These are phyloP conservation scores for Labrus mixtus DNA, from an alignment of 2,113 vertebrate genomes.

Conservation along the genomic window DNA sequence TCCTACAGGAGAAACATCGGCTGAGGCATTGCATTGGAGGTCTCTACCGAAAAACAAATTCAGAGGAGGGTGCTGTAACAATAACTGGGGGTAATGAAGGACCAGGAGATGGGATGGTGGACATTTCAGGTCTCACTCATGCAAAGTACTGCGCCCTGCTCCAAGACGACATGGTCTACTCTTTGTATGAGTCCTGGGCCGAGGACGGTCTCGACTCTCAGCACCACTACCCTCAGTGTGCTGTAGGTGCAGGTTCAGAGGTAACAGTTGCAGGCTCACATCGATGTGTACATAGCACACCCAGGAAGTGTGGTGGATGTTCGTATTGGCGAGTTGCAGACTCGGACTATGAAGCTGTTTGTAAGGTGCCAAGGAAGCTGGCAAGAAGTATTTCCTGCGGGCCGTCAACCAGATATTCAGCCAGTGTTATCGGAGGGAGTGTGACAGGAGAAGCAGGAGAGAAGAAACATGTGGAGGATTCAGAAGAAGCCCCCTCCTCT, in stretches of 20 bases:
- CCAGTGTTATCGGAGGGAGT: conserved; percentile 77
- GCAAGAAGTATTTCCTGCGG: conserved; percentile 88
- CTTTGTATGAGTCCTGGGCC: conserved; percentile 93
- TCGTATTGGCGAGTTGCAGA: conserved; percentile 88
- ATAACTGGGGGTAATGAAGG: conserved; percentile 22
- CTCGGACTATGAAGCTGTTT: conserved; percentile 94
- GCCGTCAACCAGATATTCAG: conserved; percentile 87
- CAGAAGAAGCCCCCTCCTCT: conserved; percentile 80
- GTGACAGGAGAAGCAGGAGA: conserved; percentile 52
- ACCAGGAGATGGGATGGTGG: conserved; percentile 81
- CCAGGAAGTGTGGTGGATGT: conserved; percentile 89
- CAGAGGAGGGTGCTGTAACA: conserved; percentile 52
- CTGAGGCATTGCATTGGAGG: conserved; percentile 91
- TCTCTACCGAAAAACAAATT: conserved; percentile 90
- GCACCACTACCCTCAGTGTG: conserved; percentile 79
- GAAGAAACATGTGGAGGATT: conserved; percentile 55
- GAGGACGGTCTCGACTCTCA: conserved; percentile 85
- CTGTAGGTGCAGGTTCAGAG: conserved; percentile 71
- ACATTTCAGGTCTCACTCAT: conserved; percentile 87
- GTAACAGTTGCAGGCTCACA: conserved; percentile 60
- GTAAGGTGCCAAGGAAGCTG: conserved; percentile 92
- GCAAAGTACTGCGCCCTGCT: conserved; percentile 89
- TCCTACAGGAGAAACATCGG: conserved; percentile 93
- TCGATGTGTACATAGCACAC: conserved; percentile 68
- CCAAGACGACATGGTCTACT: conserved; percentile 93